Conservation (phyloP, 2,888 invertebrate species). For the Troides oblongomaculatus region DNA sequence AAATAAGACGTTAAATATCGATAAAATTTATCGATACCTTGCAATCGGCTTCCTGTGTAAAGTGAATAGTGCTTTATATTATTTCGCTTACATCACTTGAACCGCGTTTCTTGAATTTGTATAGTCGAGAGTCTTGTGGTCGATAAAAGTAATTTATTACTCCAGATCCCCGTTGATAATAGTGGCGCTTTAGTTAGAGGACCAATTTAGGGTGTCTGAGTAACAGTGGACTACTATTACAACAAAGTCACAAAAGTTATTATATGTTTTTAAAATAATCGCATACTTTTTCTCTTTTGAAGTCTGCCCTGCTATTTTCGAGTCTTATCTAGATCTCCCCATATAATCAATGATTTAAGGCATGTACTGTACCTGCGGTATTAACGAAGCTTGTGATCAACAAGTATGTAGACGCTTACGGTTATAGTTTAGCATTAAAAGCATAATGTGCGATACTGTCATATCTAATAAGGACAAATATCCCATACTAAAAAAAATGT, state of each 20-base stretch:
- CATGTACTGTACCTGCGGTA: no score
- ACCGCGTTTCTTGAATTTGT: conserved; percentile 3
- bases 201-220: conserved; percentile 3
- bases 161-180: conserved; percentile 9
- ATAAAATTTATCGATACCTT: conserved; percentile 13
- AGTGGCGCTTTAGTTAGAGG: conserved; percentile 9
- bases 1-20: not conserved
- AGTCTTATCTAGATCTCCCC: no score
- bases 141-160: conserved; percentile 25
- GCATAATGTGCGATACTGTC: no score
- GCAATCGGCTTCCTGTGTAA: conserved; percentile 6
- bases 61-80: conserved; percentile 1
- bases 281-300: no score
- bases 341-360: no score
- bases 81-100: conserved; percentile 10
- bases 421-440: no score
- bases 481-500: no score
- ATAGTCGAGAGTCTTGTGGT: conserved; percentile 2
- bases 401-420: no score
- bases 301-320: no score
- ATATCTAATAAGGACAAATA: no score
- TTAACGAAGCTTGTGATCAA: no score
- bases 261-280: not conserved
- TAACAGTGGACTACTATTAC: not conserved
- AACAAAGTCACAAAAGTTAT: not conserved